Conservation (phyloP, 1,140 invertebrate genomes). For the Papilio helenus region DNA sequence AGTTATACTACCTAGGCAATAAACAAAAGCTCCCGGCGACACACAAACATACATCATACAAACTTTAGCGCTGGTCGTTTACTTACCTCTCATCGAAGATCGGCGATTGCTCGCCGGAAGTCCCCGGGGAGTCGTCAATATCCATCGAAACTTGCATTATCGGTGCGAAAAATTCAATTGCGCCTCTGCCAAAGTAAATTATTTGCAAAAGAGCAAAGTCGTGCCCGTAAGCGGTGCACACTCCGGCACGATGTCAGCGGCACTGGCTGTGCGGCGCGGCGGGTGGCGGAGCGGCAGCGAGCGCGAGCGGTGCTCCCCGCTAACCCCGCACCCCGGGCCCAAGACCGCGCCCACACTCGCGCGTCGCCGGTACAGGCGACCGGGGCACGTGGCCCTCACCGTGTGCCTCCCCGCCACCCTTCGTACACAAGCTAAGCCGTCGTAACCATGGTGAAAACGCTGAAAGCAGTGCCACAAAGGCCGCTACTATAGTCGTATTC, state of each 20-base stretch:
- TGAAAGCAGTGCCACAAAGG: neutral
- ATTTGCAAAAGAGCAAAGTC: slow-evolving; percentile 3
- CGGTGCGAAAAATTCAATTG: neutral
- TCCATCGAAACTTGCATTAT: slow-evolving; percentile 57
- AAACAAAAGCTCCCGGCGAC: slow-evolving; percentile 31
- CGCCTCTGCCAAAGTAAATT: neutral
- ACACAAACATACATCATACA: neutral
- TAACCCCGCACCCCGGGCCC: slow-evolving; percentile 41
- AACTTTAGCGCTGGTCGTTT: neutral
- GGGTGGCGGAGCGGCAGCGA: neutral
- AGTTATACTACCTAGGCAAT: slow-evolving; percentile 28
- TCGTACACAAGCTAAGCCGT: neutral
- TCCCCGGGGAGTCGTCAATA: slow-evolving; percentile 64
- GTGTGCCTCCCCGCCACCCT: slow-evolving; percentile 26
- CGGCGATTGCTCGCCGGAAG: slow-evolving; percentile 64
- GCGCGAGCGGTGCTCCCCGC: slow-evolving; percentile 40
- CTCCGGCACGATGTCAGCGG: slow-evolving; percentile 38
- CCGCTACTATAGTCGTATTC: no score
- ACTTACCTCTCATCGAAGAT: slow-evolving; percentile 72
- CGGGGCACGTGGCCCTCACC: slow-evolving; percentile 48
- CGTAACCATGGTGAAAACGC: neutral
- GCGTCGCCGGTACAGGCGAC: slow-evolving; percentile 49
- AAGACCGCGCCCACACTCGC: slow-evolving; percentile 42
- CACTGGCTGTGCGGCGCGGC: slow-evolving; percentile 13
- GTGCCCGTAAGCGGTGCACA: slow-evolving; percentile 39